Evolutionary conservation across 2,113 vertebrate genomes (phyloP).

Genomic region (Hypanus sabinus): DNA sequence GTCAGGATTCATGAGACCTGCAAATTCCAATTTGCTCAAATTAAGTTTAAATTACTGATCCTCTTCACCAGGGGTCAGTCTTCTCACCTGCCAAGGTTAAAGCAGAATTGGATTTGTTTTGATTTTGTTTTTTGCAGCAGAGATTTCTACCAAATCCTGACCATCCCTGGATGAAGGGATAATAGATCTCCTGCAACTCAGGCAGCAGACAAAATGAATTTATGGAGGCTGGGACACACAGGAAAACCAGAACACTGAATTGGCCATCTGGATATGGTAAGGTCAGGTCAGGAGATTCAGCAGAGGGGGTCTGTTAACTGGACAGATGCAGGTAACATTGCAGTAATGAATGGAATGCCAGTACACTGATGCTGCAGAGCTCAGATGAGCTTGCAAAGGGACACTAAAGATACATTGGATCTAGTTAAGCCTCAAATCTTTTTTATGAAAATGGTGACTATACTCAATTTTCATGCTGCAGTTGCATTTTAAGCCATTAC

Average conservation of each 20-base stretch:
- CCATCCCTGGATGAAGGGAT: too few species aligned
- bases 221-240: neutral
- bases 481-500: neutral
- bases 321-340: neutral
- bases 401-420: neutral
- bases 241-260: neutral
- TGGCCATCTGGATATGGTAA: neutral
- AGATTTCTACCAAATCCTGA: too few species aligned
- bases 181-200: too few species aligned
- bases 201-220: neutral
- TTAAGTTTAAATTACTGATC: too few species aligned
- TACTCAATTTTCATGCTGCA: neutral
- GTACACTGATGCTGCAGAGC: too few species aligned
- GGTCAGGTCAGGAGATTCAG: neutral
- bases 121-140: too few species aligned
- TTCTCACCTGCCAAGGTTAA: too few species aligned
- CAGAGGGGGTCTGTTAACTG: neutral
- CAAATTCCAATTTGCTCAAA: too few species aligned
- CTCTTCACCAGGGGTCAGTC: too few species aligned
- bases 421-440: neutral
- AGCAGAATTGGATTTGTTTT: too few species aligned
- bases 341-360: neutral
- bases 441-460: neutral
- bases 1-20: too few species aligned
- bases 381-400: neutral